A percentile compares a stretch with the other conserved stretches of the same genome.
These are phyloP conservation scores for Lepidocyrtoides sp. DNA, from an alignment of 2,888 invertebrate genomes.

Conservation along the genomic window DNA sequence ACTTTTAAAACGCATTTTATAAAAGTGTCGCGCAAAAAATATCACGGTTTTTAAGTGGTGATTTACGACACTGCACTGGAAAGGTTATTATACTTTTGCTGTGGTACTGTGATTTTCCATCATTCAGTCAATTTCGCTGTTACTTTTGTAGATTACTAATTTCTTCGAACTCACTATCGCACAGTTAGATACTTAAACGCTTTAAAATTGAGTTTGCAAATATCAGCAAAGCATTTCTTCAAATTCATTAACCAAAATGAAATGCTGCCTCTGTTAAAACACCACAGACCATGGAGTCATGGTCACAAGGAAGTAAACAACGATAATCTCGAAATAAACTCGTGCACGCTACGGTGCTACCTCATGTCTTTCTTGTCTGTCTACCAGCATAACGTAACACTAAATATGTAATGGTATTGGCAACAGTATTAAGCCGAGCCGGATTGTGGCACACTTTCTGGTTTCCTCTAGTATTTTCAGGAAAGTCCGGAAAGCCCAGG, in stretches of 20 bases:
- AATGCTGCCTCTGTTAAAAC: background rate
- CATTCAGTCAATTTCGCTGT: too few relatives aligned
- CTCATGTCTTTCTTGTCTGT: background rate
- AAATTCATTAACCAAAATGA: background rate
- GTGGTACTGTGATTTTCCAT: too few relatives aligned
- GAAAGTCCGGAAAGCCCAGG: constrained; percentile 72
- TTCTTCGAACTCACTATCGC: too few relatives aligned
- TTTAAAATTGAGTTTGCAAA: too few relatives aligned
- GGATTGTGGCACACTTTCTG: constrained; percentile 24
- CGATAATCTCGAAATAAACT: background rate
- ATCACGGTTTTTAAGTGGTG: background rate
- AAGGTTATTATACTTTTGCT: too few relatives aligned
- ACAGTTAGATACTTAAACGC: too few relatives aligned
- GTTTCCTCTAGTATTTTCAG: constrained; percentile 68
- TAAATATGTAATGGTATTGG: background rate
- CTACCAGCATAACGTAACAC: background rate
- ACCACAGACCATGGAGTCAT: background rate
- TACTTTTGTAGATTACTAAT: too few relatives aligned
- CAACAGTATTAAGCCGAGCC: background rate
- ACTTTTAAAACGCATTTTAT: constrained; percentile 10
- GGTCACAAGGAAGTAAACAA: constrained; percentile 43
- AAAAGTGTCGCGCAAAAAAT: too few relatives aligned
- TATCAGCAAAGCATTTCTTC: too few relatives aligned
- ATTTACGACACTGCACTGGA: too few relatives aligned
- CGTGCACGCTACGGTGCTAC: background rate